Base-by-base conservation (phyloP, 2,797 vertebrate species). In the Streptopelia turtur region DNA sequence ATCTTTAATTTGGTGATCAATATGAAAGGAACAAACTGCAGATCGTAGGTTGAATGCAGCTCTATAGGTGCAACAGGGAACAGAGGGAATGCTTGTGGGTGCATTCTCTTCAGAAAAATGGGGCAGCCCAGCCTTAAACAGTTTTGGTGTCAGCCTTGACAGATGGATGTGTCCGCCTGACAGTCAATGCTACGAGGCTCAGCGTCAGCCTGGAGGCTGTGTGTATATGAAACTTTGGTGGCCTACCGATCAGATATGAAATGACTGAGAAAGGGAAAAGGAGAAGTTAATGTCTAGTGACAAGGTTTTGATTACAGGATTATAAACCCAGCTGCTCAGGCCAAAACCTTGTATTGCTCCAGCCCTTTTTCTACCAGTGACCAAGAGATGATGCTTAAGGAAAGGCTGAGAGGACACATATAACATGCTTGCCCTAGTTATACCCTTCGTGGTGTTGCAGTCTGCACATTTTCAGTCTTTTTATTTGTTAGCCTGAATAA, bases 1-100 rank as follows among this genome's bases (percentile, higher is more conserved):
- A 76, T 89, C 69, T 94, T 94, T 60, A 33, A 89, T 94, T 89
- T 88, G 79, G 37, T 75, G 77, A 93, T 47, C 57, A n/a, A 21
- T 60, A 55, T 65, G 79, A 91, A 91, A 78, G 31, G 53, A 77
- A 28, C 37, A 61, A 64, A 69, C 57, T 81, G 57, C 21, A 83
- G 79, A 64, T 90, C 16, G 20, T 23, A 31, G 35, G 35, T 57
- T 68, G 57, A 41, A 79, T 85, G 7, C 53, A 71, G 82, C 53
- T 0, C 0, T 60, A 50, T 16, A n/a, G 69, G 18, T 8, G 3
- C 53, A 37, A 4, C 0, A 1, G 39, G 50, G 47, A 78, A 37
- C 56, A 78, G 37, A 52, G 61, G 15, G 31, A 71, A 45, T 57
- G 64, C 68, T 72, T 56, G 18, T 78, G 69, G 60, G 49, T 0